Base-by-base conservation (phyloP, 1,140 invertebrate genomes). In the Heliconius melpomene region DNA sequence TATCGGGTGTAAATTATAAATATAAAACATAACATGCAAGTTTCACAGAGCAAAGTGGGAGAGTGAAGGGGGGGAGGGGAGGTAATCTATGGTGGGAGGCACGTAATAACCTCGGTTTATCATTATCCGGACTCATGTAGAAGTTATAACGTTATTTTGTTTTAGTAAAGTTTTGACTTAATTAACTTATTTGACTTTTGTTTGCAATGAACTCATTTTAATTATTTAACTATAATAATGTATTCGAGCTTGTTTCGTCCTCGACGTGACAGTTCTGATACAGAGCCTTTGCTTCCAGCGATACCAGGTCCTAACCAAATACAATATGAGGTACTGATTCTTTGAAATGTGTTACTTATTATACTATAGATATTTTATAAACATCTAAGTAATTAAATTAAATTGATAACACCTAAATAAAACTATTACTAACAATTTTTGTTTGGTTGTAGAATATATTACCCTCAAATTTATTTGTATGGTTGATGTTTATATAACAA, bases 261-360 rank as follows among this genome's bases (percentile, higher is more conserved):
- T 40, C 74, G 79, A 72, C 76, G 79, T 29, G 78, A 85, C 72
- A 81, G 78, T 60, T 84, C 84, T 20, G 86, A 87, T 72, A 84
- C 81, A 7, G 84, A 85, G 73, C 86, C 86, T 6, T 82, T 87
- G 72, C 78, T 87, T 73, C 72, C 82, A 23, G 82, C 84, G 57
- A 73, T 84, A 40, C 80, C 84, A 57, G 78, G 74, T 11, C 73
- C 80, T 38, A 82, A 23, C 38, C 72, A 84, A 75, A 80, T 78
- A 78, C 81, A 85, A 72, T 74, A 72, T 75, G 40, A 78, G 75
- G 78, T 80, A 77, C 72, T 66, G 50, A 20, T 20, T 20, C 18
- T 52, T 52, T 52, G 18, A 6, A 52, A 52, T 52, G 18, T 52
- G 5, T 20, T 20, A n/a, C n/a, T n/a, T n/a, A 52, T 52, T 46